A percentile compares a stretch with the other conserved stretches of the same genome.
Conservation (phyloP, 2,797 vertebrate genomes). For the Vipera ursinii region DNA sequence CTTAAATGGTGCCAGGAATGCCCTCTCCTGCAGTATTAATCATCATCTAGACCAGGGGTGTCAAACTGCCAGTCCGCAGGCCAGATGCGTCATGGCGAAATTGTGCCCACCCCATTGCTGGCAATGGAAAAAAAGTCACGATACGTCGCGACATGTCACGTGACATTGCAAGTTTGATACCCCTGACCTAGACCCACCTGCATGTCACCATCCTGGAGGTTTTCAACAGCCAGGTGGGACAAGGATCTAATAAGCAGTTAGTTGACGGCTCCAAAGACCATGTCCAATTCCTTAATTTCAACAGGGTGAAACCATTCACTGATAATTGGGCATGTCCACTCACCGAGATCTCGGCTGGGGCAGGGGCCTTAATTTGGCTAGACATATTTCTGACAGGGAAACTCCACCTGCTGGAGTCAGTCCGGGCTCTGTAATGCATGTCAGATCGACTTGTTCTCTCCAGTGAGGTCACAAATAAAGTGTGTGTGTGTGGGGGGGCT, state of each 20-base stretch:
- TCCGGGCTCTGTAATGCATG: neutral
- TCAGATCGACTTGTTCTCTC: neutral
- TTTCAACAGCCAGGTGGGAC: neutral
- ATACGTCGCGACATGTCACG: too few relatives aligned
- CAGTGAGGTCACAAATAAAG: neutral
- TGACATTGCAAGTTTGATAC: too few relatives aligned
- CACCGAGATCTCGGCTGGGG: neutral
- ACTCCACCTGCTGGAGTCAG: neutral
- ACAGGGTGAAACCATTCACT: neutral
- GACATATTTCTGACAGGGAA: neutral
- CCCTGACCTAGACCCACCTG: neutral
- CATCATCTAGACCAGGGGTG: neutral
- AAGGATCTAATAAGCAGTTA: neutral
- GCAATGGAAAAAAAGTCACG: too few relatives aligned
- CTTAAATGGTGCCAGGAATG: neutral
- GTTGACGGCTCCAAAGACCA: neutral
- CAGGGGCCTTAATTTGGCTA: neutral
- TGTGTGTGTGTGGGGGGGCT: too few relatives aligned
- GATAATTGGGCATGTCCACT: neutral
- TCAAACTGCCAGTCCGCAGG: too few relatives aligned
- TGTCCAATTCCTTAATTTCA: neutral
- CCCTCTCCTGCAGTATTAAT: neutral
- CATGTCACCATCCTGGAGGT: neutral
- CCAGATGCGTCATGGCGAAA: too few relatives aligned
- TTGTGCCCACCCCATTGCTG: too few relatives aligned